These are phyloP conservation scores for Nyleta sp. DNA, from an alignment of 2,888 invertebrate genomes.

Conservation along the genomic window DNA sequence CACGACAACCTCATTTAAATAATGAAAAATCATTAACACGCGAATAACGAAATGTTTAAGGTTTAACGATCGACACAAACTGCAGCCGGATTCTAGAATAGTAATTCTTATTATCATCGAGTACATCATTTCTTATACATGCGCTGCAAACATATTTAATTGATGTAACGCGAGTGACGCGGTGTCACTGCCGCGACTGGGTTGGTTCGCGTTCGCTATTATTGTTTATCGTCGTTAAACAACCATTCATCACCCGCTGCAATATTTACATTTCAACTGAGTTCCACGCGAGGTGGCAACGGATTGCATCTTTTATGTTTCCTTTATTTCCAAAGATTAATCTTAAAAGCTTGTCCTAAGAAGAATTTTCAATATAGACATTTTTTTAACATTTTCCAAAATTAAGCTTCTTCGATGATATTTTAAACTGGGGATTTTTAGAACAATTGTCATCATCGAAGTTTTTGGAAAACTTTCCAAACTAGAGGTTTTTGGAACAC, in stretches of 20 bases:
- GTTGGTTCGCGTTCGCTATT: not conserved
- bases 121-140: not conserved
- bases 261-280: conserved; percentile 11
- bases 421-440: no score
- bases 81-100: not conserved
- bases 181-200: conserved; percentile 12
- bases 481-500: no score
- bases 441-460: no score
- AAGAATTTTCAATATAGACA: not conserved
- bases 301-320: not conserved
- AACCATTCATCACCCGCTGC: conserved; percentile 24
- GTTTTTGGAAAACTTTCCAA: no score
- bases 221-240: conserved; percentile 23
- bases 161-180: not conserved
- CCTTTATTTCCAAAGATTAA: conserved; percentile 20
- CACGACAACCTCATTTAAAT: no score
- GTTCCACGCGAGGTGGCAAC: not conserved
- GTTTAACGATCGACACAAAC: no score
- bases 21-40: no score
- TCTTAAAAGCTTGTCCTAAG: no score
- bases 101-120: not conserved
- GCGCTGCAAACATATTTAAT: conserved; percentile 9
- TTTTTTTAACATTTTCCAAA: no score
- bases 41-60: no score
- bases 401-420: no score